A percentile compares a stretch with the other conserved stretches of the same genome.
These are phyloP conservation scores for Hyalella azteca DNA, from an alignment of 2,888 invertebrate species.

Conservation along the genomic window DNA sequence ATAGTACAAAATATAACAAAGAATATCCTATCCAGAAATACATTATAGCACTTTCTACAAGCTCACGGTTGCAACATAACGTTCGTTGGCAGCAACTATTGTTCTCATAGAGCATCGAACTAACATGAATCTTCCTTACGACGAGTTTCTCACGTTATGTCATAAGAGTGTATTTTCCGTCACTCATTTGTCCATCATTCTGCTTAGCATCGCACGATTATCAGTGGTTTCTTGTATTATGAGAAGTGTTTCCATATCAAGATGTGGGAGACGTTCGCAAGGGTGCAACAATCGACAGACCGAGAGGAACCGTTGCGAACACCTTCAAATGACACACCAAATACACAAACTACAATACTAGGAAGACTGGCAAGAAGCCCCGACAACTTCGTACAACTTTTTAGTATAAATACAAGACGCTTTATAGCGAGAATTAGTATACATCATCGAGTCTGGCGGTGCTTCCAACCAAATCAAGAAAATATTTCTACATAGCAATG, in stretches of 20 bases:
- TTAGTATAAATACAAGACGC: no score
- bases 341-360: conserved; percentile 32
- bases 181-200: conserved; percentile 17
- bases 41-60: not conserved
- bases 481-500: not conserved
- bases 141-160: conserved; percentile 20
- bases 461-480: conserved; percentile 7
- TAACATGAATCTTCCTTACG: conserved; percentile 8
- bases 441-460: not conserved
- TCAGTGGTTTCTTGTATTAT: conserved; percentile 31
- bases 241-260: conserved; percentile 32
- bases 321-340: conserved; percentile 27
- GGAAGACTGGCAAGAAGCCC: not conserved
- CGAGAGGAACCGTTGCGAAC: not conserved
- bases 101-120: conserved; percentile 16
- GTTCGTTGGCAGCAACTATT: not conserved
- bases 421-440: no score
- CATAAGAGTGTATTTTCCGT: conserved; percentile 20
- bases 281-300: not conserved
- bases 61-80: not conserved
- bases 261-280: conserved; percentile 4
- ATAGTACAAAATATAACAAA: not conserved
- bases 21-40: not conserved
- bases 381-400: not conserved
- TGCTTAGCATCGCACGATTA: conserved; percentile 18